phyloP scores from a whole-genome alignment of 2,797 vertebrate genomes.

The Pangasius macronema region DNA sequence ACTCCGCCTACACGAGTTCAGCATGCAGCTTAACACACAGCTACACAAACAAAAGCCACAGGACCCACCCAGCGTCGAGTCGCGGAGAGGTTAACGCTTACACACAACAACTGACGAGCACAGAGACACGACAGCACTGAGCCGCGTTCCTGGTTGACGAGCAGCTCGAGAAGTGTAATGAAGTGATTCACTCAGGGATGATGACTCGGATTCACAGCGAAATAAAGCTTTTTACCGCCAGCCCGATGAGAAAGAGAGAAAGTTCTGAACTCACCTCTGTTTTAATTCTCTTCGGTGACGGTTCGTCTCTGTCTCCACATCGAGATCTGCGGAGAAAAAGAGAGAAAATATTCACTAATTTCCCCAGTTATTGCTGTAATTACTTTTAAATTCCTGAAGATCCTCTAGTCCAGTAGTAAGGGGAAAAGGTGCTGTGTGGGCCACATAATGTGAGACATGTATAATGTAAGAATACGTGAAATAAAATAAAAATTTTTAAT shows the following conservation, averaged over 20 bases:
- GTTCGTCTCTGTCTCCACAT: conserved; percentile 92
- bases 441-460: too few species aligned
- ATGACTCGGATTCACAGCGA: not conserved
- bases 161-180: not conserved
- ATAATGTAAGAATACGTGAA: too few species aligned
- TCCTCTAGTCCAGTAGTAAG: not conserved
- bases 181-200: not conserved
- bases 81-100: not conserved
- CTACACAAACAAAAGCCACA: conserved; percentile 60
- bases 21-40: conserved; percentile 51
- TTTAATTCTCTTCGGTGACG: conserved; percentile 96
- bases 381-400: not conserved
- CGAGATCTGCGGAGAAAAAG: conserved; percentile 79
- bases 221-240: not conserved
- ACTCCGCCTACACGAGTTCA: conserved; percentile 51
- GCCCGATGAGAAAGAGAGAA: not conserved
- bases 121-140: not conserved
- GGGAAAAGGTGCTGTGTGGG: too few species aligned
- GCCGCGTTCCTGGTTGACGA: not conserved
- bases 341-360: not conserved
- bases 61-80: conserved; percentile 56
- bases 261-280: conserved; percentile 81
- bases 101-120: not conserved
- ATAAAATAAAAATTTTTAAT: too few species aligned
- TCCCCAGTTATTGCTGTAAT: not conserved